A percentile compares a stretch with the other conserved stretches of the same genome.
phyloP scores from a whole-genome alignment of 2,797 vertebrate genomes.

The Holocentrus rufus region DNA sequence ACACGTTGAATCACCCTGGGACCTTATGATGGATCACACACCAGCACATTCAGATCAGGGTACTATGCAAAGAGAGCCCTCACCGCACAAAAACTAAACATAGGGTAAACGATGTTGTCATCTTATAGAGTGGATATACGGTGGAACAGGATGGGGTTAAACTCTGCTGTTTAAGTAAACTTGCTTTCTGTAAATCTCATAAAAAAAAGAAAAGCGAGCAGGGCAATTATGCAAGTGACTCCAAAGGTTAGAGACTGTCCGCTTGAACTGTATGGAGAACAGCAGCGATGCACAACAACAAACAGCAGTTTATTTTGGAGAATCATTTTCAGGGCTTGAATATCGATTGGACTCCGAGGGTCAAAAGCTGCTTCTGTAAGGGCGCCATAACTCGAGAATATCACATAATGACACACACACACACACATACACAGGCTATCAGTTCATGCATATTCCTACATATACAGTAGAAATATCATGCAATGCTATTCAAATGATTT shows the following conservation, averaged over 20 bases:
- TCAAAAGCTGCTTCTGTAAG: not conserved
- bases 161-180: not conserved
- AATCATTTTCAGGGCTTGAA: conserved; percentile 11
- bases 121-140: conserved; percentile 10
- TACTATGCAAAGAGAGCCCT: conserved; percentile 39
- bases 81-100: conserved; percentile 48
- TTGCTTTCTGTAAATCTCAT: not conserved
- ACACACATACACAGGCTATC: not conserved
- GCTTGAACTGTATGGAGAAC: not conserved
- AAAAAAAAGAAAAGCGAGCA: not conserved
- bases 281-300: not conserved
- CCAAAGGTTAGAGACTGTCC: not conserved
- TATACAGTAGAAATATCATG: no score
- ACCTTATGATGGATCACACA: conserved; percentile 69
- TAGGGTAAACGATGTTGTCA: conserved; percentile 42
- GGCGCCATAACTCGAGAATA: not conserved
- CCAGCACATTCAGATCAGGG: conserved; percentile 42
- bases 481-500: no score
- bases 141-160: not conserved
- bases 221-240: not conserved
- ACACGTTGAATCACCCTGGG: conserved; percentile 53
- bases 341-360: conserved; percentile 13
- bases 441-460: no score
- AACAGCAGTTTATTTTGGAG: not conserved
- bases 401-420: conserved; percentile 5